phyloP scores from a whole-genome alignment of 1,140 invertebrate species.

The Microplitis demolitor region DNA sequence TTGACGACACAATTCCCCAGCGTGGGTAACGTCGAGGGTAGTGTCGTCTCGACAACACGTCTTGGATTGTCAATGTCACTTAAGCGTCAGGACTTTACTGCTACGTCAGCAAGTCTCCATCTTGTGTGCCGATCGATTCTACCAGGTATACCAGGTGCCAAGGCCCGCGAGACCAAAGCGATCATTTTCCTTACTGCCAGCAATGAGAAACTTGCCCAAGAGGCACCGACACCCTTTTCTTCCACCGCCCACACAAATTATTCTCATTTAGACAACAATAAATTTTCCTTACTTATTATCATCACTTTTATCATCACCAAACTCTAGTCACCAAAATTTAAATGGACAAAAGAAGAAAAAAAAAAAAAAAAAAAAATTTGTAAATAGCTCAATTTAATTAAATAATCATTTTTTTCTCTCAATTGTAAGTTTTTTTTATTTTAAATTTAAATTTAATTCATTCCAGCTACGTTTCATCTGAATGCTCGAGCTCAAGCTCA shows the following conservation, averaged over 20 bases:
- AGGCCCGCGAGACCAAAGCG: conserved; percentile 33
- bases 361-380: too few relatives aligned
- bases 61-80: conserved; percentile 43
- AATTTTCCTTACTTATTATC: too few relatives aligned
- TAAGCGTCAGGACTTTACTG: conserved; percentile 49
- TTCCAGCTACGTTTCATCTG: too few relatives aligned
- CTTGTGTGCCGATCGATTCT: conserved; percentile 49
- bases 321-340: too few relatives aligned
- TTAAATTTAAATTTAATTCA: too few relatives aligned
- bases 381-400: too few relatives aligned
- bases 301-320: too few relatives aligned
- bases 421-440: too few relatives aligned
- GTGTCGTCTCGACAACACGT: conserved; percentile 39
- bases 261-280: not conserved
- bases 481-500: too few relatives aligned
- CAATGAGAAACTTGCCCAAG: conserved; percentile 51
- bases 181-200: conserved; percentile 47
- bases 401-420: too few relatives aligned
- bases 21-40: conserved; percentile 34
- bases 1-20: conserved; percentile 36
- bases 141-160: conserved; percentile 39
- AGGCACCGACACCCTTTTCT: too few relatives aligned
- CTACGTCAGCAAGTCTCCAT: conserved; percentile 39
- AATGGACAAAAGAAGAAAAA: too few relatives aligned
- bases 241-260: not conserved